Percentiles rank a stretch among this genome's conserved stretches.
Evolutionary conservation across 2,113 vertebrate species (phyloP).

Genomic region (Rhabdornis inornatus): DNA sequence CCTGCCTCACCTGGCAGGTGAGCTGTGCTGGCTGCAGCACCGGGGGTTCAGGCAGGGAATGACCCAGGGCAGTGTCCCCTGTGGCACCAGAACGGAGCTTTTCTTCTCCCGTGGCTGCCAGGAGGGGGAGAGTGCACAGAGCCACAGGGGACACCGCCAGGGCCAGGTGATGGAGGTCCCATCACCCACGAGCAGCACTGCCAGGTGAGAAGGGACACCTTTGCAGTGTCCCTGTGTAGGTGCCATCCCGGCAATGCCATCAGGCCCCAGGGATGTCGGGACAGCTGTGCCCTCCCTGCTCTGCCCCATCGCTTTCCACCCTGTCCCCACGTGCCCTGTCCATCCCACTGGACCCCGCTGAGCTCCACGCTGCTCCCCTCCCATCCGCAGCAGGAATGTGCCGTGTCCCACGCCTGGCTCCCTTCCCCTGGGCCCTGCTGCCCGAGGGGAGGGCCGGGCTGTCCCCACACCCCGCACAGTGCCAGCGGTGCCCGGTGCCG

Average conservation of each 20-base stretch:
- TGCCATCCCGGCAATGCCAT: not conserved
- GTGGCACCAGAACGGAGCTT: not conserved
- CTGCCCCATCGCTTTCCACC: not conserved
- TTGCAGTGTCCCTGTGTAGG: accelerated
- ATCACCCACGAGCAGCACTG: not conserved
- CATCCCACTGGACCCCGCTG: not conserved
- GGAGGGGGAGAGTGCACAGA: not conserved
- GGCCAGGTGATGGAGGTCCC: not conserved
- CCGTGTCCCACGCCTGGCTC: not conserved
- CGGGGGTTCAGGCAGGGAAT: not conserved
- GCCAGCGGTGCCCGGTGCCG: not conserved
- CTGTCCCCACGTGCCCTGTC: not conserved
- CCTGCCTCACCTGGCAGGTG: not conserved
- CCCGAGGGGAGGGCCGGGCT: not conserved
- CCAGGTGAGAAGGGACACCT: not conserved
- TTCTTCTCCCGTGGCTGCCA: not conserved
- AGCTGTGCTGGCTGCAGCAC: not conserved
- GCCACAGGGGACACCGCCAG: not conserved
- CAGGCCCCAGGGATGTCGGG: not conserved
- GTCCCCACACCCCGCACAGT: not conserved
- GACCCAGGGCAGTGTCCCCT: not conserved
- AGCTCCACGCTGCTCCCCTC: not conserved
- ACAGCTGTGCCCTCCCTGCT: not conserved
- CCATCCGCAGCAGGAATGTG: not conserved
- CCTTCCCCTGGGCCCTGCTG: not conserved